phyloP scores from a whole-genome alignment of 2,797 vertebrate genomes.

The Enteromius afrohamiltoni region DNA sequence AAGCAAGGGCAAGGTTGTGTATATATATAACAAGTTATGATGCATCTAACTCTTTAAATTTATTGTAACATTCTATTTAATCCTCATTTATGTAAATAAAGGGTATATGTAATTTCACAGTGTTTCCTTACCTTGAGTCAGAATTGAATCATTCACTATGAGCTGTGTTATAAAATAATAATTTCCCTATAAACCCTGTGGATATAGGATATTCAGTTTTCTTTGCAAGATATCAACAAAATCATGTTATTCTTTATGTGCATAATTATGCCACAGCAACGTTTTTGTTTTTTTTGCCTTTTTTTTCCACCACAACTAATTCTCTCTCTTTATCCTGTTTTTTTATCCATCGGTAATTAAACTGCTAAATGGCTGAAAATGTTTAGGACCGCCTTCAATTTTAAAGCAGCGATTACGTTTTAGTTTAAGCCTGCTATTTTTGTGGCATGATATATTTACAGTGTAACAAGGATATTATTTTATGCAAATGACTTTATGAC shows the following conservation, averaged over 20 bases:
- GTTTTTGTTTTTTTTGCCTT: background rate
- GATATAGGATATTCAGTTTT: background rate
- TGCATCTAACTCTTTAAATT: slow-evolving; percentile 77
- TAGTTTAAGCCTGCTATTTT: background rate
- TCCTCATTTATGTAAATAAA: slow-evolving; percentile 88
- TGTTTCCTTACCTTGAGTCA: slow-evolving; percentile 58
- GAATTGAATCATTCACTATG: slow-evolving; percentile 29
- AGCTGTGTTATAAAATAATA: slow-evolving; percentile 3
- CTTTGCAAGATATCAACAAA: background rate
- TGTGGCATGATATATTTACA: background rate
- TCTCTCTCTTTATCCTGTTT: background rate
- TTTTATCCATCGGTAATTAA: background rate
- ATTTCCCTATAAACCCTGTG: background rate
- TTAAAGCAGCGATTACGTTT: background rate
- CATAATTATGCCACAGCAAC: background rate
- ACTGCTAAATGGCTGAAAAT: background rate
- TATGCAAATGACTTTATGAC: slow-evolving; percentile 1
- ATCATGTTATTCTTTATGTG: background rate
- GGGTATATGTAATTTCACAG: slow-evolving; percentile 81
- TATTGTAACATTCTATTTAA: slow-evolving; percentile 89
- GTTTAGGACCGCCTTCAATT: background rate
- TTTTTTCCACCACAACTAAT: background rate
- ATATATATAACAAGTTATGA: slow-evolving; percentile 76
- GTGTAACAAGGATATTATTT: background rate
- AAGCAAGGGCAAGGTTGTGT: slow-evolving; percentile 66